phyloP scores from a whole-genome alignment of 2,797 vertebrate species.

The Emydoidea blandingii region DNA sequence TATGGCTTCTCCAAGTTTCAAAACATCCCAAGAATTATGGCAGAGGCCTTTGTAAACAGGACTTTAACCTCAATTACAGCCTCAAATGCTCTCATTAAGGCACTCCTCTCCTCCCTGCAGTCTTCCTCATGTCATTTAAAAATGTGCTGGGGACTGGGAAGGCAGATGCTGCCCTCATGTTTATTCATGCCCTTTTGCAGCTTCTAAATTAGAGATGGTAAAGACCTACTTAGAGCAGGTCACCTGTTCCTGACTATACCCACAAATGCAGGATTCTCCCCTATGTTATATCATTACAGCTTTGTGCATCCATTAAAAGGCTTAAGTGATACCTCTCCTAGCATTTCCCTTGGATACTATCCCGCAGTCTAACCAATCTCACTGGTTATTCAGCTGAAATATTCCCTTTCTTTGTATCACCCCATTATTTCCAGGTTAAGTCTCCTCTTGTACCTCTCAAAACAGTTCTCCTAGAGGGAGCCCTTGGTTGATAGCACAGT shows the following conservation, averaged over 20 bases:
- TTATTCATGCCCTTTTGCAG: background rate
- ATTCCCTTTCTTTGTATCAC: background rate
- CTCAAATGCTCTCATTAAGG: background rate
- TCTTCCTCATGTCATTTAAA: background rate
- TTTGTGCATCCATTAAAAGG: fast-evolving
- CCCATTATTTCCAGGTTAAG: background rate
- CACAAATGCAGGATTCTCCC: background rate
- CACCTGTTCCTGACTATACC: background rate
- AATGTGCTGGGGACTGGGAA: background rate
- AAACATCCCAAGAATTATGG: background rate
- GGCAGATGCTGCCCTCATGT: background rate
- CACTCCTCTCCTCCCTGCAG: no score
- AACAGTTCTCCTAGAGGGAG: background rate
- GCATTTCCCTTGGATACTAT: background rate
- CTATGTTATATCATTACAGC: background rate
- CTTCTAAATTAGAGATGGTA: background rate
- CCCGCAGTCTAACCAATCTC: background rate
- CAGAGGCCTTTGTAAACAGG: background rate
- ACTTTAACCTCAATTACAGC: background rate
- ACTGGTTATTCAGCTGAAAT: conserved; percentile 3
- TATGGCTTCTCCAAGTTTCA: background rate
- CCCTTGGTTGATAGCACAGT: background rate
- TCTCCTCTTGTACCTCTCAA: background rate
- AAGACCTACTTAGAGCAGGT: background rate
- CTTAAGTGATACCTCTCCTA: background rate